phyloP scores from a whole-genome alignment of 2,113 vertebrate genomes.

The Anhinga rufa region DNA sequence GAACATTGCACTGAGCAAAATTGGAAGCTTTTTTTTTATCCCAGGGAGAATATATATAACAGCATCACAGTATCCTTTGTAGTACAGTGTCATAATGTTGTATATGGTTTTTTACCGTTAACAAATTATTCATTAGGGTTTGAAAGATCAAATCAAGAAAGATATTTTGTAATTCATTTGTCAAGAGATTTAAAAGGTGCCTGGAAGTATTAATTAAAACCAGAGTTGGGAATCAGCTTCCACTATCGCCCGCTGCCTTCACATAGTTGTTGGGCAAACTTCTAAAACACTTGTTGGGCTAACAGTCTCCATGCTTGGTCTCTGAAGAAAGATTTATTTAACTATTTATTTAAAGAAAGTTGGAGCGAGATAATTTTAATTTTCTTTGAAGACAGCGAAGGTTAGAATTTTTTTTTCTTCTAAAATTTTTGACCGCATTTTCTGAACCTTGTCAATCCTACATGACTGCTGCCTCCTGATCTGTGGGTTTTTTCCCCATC shows the following conservation, averaged over 20 bases:
- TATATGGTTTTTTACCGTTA: background rate
- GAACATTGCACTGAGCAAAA: slow-evolving; percentile 66
- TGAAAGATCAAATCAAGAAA: background rate
- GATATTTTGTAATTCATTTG: background rate
- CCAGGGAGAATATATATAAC: background rate
- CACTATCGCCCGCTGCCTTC: background rate
- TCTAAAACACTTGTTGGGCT: background rate
- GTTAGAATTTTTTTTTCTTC: background rate
- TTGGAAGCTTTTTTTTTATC: slow-evolving; percentile 1
- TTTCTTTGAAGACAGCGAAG: background rate
- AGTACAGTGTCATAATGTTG: background rate
- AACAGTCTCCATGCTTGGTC: background rate
- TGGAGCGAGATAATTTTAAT: background rate
- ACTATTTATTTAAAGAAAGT: background rate
- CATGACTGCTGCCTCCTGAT: background rate
- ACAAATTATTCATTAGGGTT: background rate
- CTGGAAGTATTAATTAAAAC: background rate
- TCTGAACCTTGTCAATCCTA: background rate
- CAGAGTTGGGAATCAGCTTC: background rate
- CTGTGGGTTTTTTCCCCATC: background rate
- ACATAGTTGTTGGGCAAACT: background rate
- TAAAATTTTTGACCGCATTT: background rate
- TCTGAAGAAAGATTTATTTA: background rate
- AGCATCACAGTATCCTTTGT: background rate
- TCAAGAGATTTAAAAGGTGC: background rate